Conservation (phyloP, 2,797 vertebrate genomes). For the Brachyrhaphis roseni region DNA sequence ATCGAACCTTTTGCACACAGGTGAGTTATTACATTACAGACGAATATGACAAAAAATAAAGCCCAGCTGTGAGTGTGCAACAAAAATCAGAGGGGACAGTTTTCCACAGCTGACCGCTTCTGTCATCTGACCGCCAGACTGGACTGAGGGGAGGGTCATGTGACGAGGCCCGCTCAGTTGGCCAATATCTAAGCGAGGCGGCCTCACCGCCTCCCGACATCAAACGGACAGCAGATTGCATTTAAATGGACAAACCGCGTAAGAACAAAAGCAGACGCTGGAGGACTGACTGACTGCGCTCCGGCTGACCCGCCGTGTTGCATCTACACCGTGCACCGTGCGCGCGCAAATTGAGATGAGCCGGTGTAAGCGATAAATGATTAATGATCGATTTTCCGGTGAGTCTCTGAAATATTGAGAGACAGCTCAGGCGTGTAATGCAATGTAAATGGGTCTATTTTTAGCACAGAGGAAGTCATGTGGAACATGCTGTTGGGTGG, state of each 20-base stretch:
- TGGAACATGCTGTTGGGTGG: slow-evolving; percentile 41
- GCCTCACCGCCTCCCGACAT: neutral
- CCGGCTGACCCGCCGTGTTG: neutral
- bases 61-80: neutral
- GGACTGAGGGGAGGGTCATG: slow-evolving; percentile 21
- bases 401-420: slow-evolving; percentile 74
- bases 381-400: slow-evolving; percentile 73
- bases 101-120: slow-evolving; percentile 19
- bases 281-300: neutral
- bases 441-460: slow-evolving; percentile 78
- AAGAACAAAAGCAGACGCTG: neutral
- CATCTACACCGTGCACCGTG: slow-evolving; percentile 8
- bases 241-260: slow-evolving; percentile 1
- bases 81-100: neutral
- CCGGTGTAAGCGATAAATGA: slow-evolving; percentile 62
- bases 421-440: slow-evolving; percentile 73
- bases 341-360: slow-evolving; percentile 48
- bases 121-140: slow-evolving; percentile 31
- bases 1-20: slow-evolving; percentile 1
- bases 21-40: slow-evolving; percentile 14
- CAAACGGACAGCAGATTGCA: neutral
- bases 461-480: slow-evolving; percentile 66
- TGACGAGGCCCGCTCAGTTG: slow-evolving; percentile 23
- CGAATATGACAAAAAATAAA: neutral
- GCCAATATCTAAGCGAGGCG: neutral